Conservation (phyloP, 2,113 vertebrate species). For the Chloebia gouldiae region DNA sequence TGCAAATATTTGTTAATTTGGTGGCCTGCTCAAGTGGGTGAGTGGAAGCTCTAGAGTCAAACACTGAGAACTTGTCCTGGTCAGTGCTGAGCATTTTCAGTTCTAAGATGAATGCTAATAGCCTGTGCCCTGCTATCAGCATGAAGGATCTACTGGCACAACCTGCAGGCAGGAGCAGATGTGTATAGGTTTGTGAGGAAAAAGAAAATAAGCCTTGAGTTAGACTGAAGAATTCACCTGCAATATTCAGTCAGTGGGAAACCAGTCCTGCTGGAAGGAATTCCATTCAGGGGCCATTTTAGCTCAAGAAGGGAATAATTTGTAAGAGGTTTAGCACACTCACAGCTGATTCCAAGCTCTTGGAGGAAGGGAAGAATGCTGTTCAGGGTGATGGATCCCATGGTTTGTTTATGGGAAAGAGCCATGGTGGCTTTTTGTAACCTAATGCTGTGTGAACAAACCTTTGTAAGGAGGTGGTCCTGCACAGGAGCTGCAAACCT, state of each 20-base stretch:
- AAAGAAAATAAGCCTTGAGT: not conserved
- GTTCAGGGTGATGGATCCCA: not conserved
- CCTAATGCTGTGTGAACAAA: not conserved
- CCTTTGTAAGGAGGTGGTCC: not conserved
- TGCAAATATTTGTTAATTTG: not conserved
- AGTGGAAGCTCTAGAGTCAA: not conserved
- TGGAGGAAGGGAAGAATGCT: not conserved
- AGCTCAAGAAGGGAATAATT: not conserved
- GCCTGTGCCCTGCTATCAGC: not conserved
- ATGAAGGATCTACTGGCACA: not conserved
- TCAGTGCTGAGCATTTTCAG: not conserved
- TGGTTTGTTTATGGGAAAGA: not conserved
- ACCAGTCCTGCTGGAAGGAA: not conserved
- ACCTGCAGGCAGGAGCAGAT: not conserved
- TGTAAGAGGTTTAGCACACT: not conserved
- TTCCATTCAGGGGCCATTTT: not conserved
- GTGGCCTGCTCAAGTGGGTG: not conserved
- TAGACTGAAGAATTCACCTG: not conserved
- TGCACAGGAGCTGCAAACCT: not conserved
- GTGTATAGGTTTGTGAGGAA: no score
- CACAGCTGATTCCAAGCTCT: not conserved
- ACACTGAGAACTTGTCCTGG: not conserved
- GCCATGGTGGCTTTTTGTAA: not conserved
- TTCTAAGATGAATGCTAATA: not conserved
- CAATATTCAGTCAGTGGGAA: not conserved